Base-by-base conservation (phyloP, 2,113 vertebrate species). In the Pteropus alecto region DNA sequence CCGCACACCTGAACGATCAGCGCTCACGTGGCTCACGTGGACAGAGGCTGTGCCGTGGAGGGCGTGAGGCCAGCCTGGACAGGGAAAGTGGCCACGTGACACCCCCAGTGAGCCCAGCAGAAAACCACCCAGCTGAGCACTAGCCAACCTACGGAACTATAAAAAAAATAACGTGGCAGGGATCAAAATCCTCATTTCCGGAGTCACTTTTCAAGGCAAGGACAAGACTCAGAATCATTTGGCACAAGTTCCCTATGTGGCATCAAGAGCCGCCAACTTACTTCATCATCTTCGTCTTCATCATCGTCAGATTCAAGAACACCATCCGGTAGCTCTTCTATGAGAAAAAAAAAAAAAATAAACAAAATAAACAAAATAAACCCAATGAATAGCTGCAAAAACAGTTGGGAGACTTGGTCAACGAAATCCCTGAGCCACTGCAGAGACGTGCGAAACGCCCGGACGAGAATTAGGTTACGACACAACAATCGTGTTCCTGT, bases 251-350 rank as follows among this genome's bases (percentile, higher is more conserved):
- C 95, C 85, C 67, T 76, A 56, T 26, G 63, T 26, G 26, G 13
- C n/a, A 2, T 46, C 70, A 94, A 90, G 41, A 58, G 19, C 19
- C 85, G 87, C 87, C 81, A 18, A 97, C 99, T 99, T 98, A 99
- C 99, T 61, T 99, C 99, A 38, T 99, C 99, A 0, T 99, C 99
- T 18, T 99, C 99, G 43, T 99, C 99, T 73, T 99, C 99, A 73
- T 99, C 99, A 70, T 99, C 99, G 8, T 99, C 99, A 51, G 99
- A 99, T 70, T 99, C 99, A 46, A 98, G 65, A 11, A 79, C 98
- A 12, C 99, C 99, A 90, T 99, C 99, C 38, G 97, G 94, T 0
- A 96, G 96, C n/a, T 99, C 99, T 92, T 98, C 99, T 99, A 73
- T 16, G 94, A 96, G 96, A 15, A 73, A 96, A 94, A 96, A 63